Evolutionary conservation across 2,888 invertebrate genomes (phyloP).

Genomic region (Protophormia terraenovae): DNA sequence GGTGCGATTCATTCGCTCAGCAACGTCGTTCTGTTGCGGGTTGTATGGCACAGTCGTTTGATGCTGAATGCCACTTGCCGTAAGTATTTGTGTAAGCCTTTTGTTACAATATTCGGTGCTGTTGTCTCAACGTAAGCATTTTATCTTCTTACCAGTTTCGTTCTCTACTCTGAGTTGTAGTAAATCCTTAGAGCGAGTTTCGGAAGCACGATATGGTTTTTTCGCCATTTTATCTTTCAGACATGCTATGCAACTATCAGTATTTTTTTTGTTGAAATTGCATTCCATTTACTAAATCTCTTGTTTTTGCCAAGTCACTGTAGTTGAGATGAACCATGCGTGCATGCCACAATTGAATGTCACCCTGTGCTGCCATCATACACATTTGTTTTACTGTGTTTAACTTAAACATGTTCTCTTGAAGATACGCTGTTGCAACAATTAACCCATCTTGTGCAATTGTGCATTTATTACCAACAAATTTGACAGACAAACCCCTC

Average conservation of each 20-base stretch:
- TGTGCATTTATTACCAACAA: neutral
- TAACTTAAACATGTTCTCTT: constrained; percentile 12
- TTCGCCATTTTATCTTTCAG: constrained; percentile 30
- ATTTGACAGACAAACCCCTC: constrained; percentile 8
- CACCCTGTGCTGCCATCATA: neutral
- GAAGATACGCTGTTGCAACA: neutral
- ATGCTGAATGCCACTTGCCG: constrained; percentile 72
- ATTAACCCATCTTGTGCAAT: neutral
- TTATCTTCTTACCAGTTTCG: constrained; percentile 17
- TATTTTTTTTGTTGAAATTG: neutral
- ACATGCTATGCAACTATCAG: neutral
- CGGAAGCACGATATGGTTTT: neutral
- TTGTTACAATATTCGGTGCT: constrained; percentile 70
- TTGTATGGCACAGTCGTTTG: constrained; percentile 73
- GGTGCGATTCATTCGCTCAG: constrained; percentile 52
- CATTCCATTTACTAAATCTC: neutral
- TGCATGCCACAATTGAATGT: constrained; percentile 43
- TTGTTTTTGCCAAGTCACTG: neutral
- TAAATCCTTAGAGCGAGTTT: constrained; percentile 3
- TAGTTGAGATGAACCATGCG: constrained; percentile 38
- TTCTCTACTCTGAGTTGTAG: constrained; percentile 32
- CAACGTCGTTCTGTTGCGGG: constrained; percentile 75
- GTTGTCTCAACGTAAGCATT: constrained; percentile 37
- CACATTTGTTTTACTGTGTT: neutral
- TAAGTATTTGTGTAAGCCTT: constrained; percentile 67